phyloP scores from a whole-genome alignment of 2,888 invertebrate species.

The Chymomyza amoena region DNA sequence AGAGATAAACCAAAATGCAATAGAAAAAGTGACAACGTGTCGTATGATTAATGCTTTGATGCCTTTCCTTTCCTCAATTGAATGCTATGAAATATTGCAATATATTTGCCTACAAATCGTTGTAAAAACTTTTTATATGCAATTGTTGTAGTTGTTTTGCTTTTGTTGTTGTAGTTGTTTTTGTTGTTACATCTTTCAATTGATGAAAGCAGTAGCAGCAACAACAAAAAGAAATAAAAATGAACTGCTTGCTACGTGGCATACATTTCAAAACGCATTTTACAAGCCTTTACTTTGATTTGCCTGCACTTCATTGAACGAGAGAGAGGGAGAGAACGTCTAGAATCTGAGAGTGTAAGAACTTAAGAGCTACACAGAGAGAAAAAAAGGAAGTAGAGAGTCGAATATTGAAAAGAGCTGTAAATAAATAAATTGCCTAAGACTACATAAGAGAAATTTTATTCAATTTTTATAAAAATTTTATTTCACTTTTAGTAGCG shows the following conservation, averaged over 20 bases:
- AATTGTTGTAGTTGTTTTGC: slow-evolving; percentile 24
- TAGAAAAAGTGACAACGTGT: slow-evolving; percentile 20
- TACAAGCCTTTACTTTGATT: slow-evolving; percentile 32
- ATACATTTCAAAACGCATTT: slow-evolving; percentile 58
- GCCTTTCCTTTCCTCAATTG: not conserved
- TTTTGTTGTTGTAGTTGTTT: no score
- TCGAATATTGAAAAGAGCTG: no score
- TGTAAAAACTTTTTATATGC: slow-evolving; percentile 61
- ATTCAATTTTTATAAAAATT: no score
- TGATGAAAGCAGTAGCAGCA: slow-evolving; percentile 9
- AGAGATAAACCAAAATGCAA: not conserved
- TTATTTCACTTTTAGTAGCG: no score
- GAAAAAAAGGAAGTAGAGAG: no score
- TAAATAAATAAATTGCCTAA: no score
- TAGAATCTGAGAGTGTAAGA: slow-evolving; percentile 6
- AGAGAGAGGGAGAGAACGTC: not conserved
- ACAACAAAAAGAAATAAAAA: slow-evolving; percentile 36
- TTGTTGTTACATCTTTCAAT: slow-evolving; percentile 48
- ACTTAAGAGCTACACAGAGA: no score
- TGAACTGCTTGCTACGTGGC: slow-evolving; percentile 60
- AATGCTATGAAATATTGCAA: slow-evolving; percentile 25
- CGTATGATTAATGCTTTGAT: not conserved
- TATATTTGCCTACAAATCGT: slow-evolving; percentile 55
- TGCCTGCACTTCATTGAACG: slow-evolving; percentile 1
- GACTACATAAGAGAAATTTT: no score